Base-by-base conservation (phyloP, 2,113 vertebrate species). In the Sebastes fasciatus region DNA sequence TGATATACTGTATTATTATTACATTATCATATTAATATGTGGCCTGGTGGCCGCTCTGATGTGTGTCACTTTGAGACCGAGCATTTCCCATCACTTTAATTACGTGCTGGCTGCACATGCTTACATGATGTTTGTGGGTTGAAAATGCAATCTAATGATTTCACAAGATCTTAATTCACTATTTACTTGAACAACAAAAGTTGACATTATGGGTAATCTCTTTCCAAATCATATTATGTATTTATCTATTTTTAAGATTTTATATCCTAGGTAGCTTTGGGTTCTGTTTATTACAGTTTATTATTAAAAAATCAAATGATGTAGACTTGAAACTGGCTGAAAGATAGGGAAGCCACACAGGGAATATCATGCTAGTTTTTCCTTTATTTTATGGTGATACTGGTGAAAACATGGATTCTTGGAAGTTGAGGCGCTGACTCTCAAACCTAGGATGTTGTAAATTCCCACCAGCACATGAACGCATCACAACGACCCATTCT, bases 21-120 rank as follows among this genome's bases (percentile, higher is more conserved):
- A 34, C 34, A 40, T 80, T 66, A 54, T 54, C n/a, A 54, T 80
- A 58, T 71, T 54, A 67, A 45, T 6, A 49, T 73, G 77, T 42
- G 14, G 45, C 19, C 71, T 66, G 7, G 21, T 51, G 55, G 26
- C 70, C 10, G 65, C 23, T 40, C 60, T 73, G 26, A 63, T 69
- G 49, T 60, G 65, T 73, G 61, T 74, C 66, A 49, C 13, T 65
- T 54, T 82, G 45, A 75, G 46, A 64, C 46, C 1, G 16, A 72
- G 23, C 69, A 46, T 52, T 74, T 75, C 21, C 16, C 17, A 23
- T 88, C n/a, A 64, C 45, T 48, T 70, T 6, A 72, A 45, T 54
- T 21, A 54, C 13, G n/a, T 40, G 58, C 61, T 43, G 40, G 52
- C 46, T 77, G 43, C 52, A 64, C 34, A 63, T 55, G 49, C 19